A percentile compares a stretch with the other conserved stretches of the same genome.
phyloP scores from a whole-genome alignment of 2,888 invertebrate species.

The Ophion obscuratus region DNA sequence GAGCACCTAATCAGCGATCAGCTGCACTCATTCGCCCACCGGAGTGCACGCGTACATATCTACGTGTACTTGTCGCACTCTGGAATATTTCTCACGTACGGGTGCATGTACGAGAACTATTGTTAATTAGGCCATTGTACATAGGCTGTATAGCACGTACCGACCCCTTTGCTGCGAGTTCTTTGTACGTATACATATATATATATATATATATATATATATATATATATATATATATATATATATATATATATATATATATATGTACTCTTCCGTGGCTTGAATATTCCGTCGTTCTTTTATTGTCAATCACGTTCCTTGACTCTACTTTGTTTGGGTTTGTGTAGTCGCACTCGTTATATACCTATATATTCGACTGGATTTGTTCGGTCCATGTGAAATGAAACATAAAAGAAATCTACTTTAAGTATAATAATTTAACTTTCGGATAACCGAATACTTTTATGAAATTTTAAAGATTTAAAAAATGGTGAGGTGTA shows the following conservation, averaged over 20 bases:
- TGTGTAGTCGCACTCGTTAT: conserved; percentile 51
- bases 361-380: no score
- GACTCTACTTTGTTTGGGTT: conserved; percentile 27
- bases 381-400: no score
- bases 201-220: neutral
- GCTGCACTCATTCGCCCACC: no score
- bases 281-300: no score
- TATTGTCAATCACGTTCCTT: no score
- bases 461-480: no score
- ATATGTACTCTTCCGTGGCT: neutral
- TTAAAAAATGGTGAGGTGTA: no score
- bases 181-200: neutral
- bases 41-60: no score
- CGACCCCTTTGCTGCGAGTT: conserved; percentile 3
- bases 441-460: no score
- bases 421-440: no score
- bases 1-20: no score
- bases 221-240: conserved; percentile 3
- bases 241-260: conserved; percentile 11
- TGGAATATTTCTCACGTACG: conserved; percentile 41
- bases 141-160: neutral
- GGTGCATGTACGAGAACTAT: neutral
- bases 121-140: conserved; percentile 45
- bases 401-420: no score
- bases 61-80: neutral